These are phyloP conservation scores for Drosophila novamexicana DNA, from an alignment of 1,140 invertebrate species.

Conservation along the genomic window DNA sequence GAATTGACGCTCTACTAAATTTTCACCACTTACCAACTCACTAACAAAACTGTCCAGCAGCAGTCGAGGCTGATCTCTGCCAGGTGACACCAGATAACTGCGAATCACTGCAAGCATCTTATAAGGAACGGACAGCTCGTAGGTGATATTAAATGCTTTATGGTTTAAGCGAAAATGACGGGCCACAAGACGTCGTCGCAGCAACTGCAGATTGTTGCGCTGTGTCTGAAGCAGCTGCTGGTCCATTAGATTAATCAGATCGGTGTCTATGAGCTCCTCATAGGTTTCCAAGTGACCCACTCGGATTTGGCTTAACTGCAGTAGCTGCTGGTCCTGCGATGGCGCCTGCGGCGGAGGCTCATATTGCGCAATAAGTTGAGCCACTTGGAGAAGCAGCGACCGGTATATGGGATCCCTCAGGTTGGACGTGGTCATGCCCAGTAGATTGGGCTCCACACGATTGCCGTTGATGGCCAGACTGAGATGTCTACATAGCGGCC, in stretches of 20 bases:
- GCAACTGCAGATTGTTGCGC: conserved; percentile 65
- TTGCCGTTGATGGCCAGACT: conserved; percentile 47
- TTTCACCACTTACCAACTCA: conserved; percentile 68
- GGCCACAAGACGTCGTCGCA: conserved; percentile 75
- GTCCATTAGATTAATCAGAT: conserved; percentile 70
- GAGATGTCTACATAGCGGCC: conserved; percentile 33
- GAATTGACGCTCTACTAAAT: conserved; percentile 78
- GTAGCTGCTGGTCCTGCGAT: background rate
- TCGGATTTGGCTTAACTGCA: background rate
- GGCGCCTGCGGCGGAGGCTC: background rate
- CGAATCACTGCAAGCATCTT: conserved; percentile 73
- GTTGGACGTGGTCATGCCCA: conserved; percentile 53
- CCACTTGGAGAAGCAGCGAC: conserved; percentile 33
- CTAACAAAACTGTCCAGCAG: conserved; percentile 81
- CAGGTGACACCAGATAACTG: conserved; percentile 38
- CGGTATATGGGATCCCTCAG: conserved; percentile 67
- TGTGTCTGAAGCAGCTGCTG: conserved; percentile 64
- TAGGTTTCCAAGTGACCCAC: conserved; percentile 47
- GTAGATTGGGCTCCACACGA: conserved; percentile 30
- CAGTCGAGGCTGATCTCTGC: conserved; percentile 45
- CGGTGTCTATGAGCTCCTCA: conserved; percentile 42
- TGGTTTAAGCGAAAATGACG: conserved; percentile 87
- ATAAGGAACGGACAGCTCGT: conserved; percentile 38
- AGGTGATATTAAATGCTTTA: conserved; percentile 58
- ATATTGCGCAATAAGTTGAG: conserved; percentile 24